Conservation (phyloP, 2,797 vertebrate species). For the Streptopelia turtur region DNA sequence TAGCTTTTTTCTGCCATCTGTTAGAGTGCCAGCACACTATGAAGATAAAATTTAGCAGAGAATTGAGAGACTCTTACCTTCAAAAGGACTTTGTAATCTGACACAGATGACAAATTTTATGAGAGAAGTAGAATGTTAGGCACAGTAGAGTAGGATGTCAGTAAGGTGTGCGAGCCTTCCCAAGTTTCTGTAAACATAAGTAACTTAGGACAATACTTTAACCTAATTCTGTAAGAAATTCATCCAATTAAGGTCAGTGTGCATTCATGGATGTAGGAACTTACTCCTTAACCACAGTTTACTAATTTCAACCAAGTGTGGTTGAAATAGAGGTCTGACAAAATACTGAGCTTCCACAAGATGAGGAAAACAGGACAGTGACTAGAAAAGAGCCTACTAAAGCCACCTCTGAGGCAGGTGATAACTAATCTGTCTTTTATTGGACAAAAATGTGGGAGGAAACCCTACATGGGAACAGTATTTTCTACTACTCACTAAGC, state of each 20-base stretch:
- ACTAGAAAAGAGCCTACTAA: neutral
- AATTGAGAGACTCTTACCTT: neutral
- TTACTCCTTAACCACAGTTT: neutral
- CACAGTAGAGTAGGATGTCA: neutral
- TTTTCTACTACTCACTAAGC: neutral
- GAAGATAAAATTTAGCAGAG: neutral
- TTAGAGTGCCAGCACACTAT: neutral
- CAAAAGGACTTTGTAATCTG: neutral
- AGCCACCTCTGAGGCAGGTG: neutral
- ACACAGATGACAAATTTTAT: neutral
- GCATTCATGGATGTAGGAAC: neutral
- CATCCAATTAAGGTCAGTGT: neutral
- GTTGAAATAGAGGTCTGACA: neutral
- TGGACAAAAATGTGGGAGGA: neutral
- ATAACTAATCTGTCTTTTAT: neutral
- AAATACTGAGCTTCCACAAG: neutral
- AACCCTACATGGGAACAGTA: neutral
- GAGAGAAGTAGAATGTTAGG: neutral
- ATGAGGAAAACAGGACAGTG: neutral
- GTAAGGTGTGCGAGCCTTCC: neutral
- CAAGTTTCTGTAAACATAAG: neutral
- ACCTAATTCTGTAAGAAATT: neutral
- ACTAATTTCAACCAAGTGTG: neutral
- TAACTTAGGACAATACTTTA: neutral
- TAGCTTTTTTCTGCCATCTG: neutral